Percentiles rank a stretch among this genome's conserved stretches.
These are phyloP conservation scores for Noctua comes DNA, from an alignment of 2,888 invertebrate species.

Conservation along the genomic window DNA sequence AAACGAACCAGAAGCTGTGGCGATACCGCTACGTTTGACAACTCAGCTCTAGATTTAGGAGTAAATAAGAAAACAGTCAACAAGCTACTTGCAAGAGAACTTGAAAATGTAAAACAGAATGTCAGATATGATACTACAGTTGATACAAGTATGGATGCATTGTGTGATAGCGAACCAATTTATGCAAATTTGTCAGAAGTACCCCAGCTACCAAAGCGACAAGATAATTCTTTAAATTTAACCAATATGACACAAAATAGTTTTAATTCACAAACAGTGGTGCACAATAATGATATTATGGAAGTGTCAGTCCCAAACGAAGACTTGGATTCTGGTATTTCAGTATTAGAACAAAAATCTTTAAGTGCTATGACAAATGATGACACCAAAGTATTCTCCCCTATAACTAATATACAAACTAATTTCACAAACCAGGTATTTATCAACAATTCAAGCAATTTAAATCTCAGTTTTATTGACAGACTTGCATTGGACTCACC, in stretches of 20 bases:
- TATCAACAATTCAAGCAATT: constrained; percentile 80
- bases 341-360: constrained; percentile 80
- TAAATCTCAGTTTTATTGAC: constrained; percentile 87
- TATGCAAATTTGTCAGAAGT: constrained; percentile 77
- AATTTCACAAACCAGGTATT: constrained; percentile 83
- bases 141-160: constrained; percentile 21
- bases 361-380: constrained; percentile 59
- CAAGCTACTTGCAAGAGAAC: constrained; percentile 81
- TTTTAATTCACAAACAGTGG: constrained; percentile 28
- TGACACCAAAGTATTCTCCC: constrained; percentile 65
- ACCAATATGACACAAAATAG: constrained; percentile 31
- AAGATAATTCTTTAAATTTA: constrained; percentile 36
- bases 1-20: constrained; percentile 82
- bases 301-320: constrained; percentile 67
- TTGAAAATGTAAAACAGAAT: constrained; percentile 85
- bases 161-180: constrained; percentile 73
- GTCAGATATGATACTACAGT: constrained; percentile 64
- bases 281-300: constrained; percentile 45
- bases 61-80: constrained; percentile 81
- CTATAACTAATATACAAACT: constrained; percentile 79
- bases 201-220: neutral
- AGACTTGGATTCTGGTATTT: constrained; percentile 71
- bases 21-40: constrained; percentile 84
- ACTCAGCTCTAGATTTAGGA: constrained; percentile 84
- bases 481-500: constrained; percentile 85